Evolutionary conservation across 53 echinoderm and acorn worm genomes (phyloP), one percentile per base, ranked within the genome.

Genomic region (Actinopyga echinites): DNA sequence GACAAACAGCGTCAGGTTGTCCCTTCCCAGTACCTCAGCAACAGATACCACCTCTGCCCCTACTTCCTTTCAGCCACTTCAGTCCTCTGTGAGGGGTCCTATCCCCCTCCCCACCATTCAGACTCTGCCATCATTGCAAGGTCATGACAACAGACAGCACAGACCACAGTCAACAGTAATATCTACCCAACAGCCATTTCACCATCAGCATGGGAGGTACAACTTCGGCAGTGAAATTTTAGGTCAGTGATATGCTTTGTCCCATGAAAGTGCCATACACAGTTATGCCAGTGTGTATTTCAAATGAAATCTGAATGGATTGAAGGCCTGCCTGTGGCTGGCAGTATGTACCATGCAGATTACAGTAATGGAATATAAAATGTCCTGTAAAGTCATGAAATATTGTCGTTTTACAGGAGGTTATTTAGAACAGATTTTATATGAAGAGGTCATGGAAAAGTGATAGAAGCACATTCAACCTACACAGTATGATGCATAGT

Each of bases 21-120:
- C 83, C 86, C 88, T 63, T 40, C 91, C 84, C 69, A 85, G 30
- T 57, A 79, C 69, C 86, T 86, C 83, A 63, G 94, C 45, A 87
- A 77, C 89, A 86, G 88, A 2, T 17, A 43, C 74, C 23, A 26
- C 74, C 22, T 43, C 77, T 21, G 25, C 71, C 24, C 34, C 68
- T 9, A 34, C 32, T 65, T 71, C 71, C 26, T 71, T 71, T 42
- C 71, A 71, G 71, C 45, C 71, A 26, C 25, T 77, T 29, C 77
- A 77, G 65, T 71, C 84, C 42, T 56, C 86, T 28, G 34, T 85
- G 58, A 75, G 87, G 22, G 73, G 83, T 36, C 74, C 89, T 35
- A 64, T 85, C 33, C 82, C 89, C 66, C 86, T 88, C 11, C 61
- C 91, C 33, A 75, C 86, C 65, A 44, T 54, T 20, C 75, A 82